Conservation (phyloP, 2,113 vertebrate genomes). For the Cranoglanis bouderius region DNA sequence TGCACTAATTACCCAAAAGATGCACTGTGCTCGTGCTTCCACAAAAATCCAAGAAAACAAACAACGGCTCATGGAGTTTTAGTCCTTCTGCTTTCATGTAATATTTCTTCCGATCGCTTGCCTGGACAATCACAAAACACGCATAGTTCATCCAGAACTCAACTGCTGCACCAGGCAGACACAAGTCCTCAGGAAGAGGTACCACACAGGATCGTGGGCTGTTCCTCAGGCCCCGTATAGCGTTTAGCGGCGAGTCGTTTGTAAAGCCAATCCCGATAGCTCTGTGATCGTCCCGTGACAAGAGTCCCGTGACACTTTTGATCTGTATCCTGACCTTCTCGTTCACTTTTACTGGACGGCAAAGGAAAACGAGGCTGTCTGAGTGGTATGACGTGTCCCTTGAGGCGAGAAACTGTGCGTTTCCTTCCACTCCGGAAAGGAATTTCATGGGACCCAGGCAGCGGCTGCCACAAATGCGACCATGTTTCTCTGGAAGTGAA, state of each 20-base stretch:
- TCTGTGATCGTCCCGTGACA: background rate
- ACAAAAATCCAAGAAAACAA: conserved; percentile 47
- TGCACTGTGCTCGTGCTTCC: conserved; percentile 44
- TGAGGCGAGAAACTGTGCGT: background rate
- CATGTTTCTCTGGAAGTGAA: conserved; percentile 16
- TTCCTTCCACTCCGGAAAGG: conserved; percentile 6
- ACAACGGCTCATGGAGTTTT: conserved; percentile 27
- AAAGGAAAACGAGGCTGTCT: conserved; percentile 35
- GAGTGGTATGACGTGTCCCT: conserved; percentile 6
- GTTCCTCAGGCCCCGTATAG: background rate
- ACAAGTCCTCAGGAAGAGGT: conserved; percentile 40
- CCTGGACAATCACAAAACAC: conserved; percentile 11
- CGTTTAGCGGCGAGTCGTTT: conserved; percentile 7
- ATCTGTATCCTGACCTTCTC: conserved; percentile 42
- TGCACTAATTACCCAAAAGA: conserved; percentile 39
- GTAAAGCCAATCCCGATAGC: conserved; percentile 48
- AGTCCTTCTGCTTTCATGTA: conserved; percentile 40
- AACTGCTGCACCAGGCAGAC: conserved; percentile 13
- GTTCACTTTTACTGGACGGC: conserved; percentile 39
- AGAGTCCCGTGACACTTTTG: background rate
- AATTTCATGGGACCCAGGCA: conserved; percentile 52
- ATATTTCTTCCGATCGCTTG: conserved; percentile 15
- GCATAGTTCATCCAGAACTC: conserved; percentile 49
- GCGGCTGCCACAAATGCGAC: conserved; percentile 37
- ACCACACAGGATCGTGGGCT: conserved; percentile 13